Evolutionary conservation across 2,888 invertebrate genomes (phyloP).

Genomic region (Ceriagrion tenellum): DNA sequence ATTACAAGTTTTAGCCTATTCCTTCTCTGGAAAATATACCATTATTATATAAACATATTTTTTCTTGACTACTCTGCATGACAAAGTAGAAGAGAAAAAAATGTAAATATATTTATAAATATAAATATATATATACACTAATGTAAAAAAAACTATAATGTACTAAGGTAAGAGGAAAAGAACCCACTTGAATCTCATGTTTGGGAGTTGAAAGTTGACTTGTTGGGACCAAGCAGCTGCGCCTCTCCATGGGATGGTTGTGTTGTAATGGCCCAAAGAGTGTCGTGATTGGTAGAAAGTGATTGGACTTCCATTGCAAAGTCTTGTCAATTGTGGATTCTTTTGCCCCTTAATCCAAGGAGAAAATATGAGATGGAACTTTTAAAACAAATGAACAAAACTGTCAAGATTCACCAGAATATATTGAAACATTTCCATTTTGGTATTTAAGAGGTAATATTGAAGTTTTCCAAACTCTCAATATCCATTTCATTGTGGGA

Average conservation of each 20-base stretch:
- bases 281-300: constrained; percentile 52
- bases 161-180: constrained; percentile 65
- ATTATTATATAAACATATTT: constrained; percentile 68
- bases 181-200: constrained; percentile 62
- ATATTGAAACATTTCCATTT: constrained; percentile 64
- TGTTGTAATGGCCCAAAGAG: constrained; percentile 66
- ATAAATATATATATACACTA: constrained; percentile 60
- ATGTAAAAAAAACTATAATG: constrained; percentile 58
- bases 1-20: constrained; percentile 68
- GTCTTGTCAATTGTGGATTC: constrained; percentile 66
- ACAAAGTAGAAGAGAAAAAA: constrained; percentile 67
- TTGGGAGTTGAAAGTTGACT: constrained; percentile 65
- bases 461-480: constrained; percentile 60
- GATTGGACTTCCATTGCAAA: constrained; percentile 60
- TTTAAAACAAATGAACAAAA: constrained; percentile 53
- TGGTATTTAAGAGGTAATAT: constrained; percentile 52
- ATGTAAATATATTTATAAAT: constrained; percentile 68
- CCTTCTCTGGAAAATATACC: constrained; percentile 68
- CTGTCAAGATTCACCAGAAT: constrained; percentile 62
- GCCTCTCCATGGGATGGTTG: constrained; percentile 65
- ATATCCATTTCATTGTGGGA: constrained; percentile 57
- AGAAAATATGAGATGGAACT: constrained; percentile 53
- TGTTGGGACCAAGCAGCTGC: constrained; percentile 67
- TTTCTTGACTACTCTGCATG: constrained; percentile 68
- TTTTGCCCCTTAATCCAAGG: constrained; percentile 59